Evolutionary conservation across 2,888 invertebrate genomes (phyloP), one percentile per base, ranked within the genome.

Genomic region (Megastigmus dorsalis): DNA sequence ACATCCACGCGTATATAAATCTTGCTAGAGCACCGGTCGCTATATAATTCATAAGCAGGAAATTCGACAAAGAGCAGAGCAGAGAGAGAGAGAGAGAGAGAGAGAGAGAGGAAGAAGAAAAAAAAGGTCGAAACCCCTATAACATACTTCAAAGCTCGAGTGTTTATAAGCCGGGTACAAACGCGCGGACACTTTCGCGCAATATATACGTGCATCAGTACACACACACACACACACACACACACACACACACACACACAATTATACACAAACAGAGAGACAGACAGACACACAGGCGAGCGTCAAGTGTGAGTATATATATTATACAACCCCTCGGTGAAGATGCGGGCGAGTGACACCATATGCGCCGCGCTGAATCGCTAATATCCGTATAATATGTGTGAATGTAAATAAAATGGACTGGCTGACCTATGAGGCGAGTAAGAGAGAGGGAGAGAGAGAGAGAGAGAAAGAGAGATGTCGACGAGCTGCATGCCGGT

Each of bases 261-360:
- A n/a, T n/a, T n/a, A n/a, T 15, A 48, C 9, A 54, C 20, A 54
- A 9, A 30, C 13, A 41, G 13, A n/a, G 2, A 18, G 5, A 18
- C 15, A 15, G n/a, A 15, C 38, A 26, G 26, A 23, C 13, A 10
- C 9, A 4, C 15, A 28, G 3, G 15, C 15, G 48, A 28, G 52
- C 33, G 38, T 28, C 45, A 50, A 48, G 45, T 30, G 33, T 45
- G 45, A 41, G 52, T 41, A 72, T 77, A n/a, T n/a, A 81, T 81
- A 80, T 83, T 80, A 83, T 83, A 83, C 82, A 79, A 82, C 82
- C 81, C 80, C 79, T 79, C 78, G 52, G 33, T 79, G 80, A 80
- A 84, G 83, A 85, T 85, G 84, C 85, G 85, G 85, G 85, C 84
- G 81, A 83, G 79, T 82, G 84, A 83, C 83, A 82, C 82, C 82